These are phyloP conservation scores for Zosterops hypoxanthus DNA, from an alignment of 2,113 vertebrate species.

Conservation along the genomic window DNA sequence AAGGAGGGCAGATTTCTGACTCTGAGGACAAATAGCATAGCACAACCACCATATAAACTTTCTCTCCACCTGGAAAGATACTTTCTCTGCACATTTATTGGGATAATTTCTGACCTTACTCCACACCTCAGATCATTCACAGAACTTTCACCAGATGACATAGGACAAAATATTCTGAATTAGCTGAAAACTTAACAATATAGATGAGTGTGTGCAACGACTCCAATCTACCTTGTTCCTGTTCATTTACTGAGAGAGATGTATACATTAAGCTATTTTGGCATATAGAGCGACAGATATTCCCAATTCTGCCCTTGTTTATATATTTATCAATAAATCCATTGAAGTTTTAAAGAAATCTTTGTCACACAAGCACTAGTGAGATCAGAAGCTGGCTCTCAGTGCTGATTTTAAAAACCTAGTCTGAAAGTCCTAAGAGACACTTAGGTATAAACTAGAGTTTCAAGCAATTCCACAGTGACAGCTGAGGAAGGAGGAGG, in stretches of 20 bases:
- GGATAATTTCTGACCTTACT: not conserved
- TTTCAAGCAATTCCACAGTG: not conserved
- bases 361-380: not conserved
- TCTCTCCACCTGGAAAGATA: not conserved
- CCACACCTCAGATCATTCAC: not conserved
- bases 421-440: not conserved
- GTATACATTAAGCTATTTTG: not conserved
- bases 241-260: not conserved
- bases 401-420: not conserved
- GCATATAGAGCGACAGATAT: not conserved
- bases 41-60: not conserved
- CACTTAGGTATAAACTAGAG: not conserved
- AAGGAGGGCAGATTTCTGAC: not conserved
- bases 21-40: not conserved
- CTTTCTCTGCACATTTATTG: not conserved
- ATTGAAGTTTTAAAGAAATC: not conserved
- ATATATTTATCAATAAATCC: not conserved
- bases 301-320: not conserved
- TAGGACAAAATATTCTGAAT: not conserved
- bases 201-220: not conserved
- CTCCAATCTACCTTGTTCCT: not conserved
- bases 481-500: not conserved
- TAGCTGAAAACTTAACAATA: not conserved
- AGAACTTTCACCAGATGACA: not conserved
- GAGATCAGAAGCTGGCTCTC: not conserved